phyloP scores from a whole-genome alignment of 2,797 vertebrate genomes.

The Merluccius polli region DNA sequence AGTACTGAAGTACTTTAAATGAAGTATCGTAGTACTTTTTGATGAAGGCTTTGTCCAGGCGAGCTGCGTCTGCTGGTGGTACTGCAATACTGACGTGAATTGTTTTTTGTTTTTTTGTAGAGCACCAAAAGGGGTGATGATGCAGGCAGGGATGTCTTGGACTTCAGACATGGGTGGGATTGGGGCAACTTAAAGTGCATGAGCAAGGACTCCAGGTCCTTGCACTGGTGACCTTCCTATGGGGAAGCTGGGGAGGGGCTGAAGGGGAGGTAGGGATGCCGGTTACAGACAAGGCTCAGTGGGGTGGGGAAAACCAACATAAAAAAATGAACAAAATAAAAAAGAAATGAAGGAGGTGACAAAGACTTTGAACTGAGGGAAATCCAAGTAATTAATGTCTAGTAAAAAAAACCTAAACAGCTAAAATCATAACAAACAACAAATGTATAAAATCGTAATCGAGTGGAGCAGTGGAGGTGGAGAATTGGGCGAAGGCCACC shows the following conservation, averaged over 20 bases:
- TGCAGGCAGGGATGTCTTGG: neutral
- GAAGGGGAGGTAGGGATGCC: constrained; percentile 19
- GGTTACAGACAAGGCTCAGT: constrained; percentile 11
- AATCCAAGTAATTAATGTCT: constrained; percentile 39
- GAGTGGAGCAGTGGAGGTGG: constrained; percentile 34
- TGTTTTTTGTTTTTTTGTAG: constrained; percentile 25
- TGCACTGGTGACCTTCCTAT: constrained; percentile 47
- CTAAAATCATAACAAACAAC: constrained; percentile 7
- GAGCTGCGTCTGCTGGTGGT: constrained; percentile 43
- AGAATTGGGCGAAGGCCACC: constrained; percentile 27
- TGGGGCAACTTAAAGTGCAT: constrained; percentile 71
- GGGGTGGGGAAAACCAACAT: constrained; percentile 15
- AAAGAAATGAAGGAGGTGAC: neutral
- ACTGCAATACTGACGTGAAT: constrained; percentile 42
- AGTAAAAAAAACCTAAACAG: neutral
- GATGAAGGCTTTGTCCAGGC: constrained; percentile 11
- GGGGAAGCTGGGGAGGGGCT: constrained; percentile 13
- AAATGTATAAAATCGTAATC: constrained; percentile 29
- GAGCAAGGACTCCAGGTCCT: constrained; percentile 59
- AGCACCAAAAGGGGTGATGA: constrained; percentile 17
- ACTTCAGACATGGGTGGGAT: neutral
- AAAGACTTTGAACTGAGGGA: constrained; percentile 34
- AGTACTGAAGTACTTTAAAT: neutral
- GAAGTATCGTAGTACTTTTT: neutral
- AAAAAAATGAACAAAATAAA: constrained; percentile 41